A percentile compares a stretch with the other conserved stretches of the same genome.
These are phyloP conservation scores for Condylostylus longicornis DNA, from an alignment of 1,140 invertebrate genomes.

Conservation along the genomic window DNA sequence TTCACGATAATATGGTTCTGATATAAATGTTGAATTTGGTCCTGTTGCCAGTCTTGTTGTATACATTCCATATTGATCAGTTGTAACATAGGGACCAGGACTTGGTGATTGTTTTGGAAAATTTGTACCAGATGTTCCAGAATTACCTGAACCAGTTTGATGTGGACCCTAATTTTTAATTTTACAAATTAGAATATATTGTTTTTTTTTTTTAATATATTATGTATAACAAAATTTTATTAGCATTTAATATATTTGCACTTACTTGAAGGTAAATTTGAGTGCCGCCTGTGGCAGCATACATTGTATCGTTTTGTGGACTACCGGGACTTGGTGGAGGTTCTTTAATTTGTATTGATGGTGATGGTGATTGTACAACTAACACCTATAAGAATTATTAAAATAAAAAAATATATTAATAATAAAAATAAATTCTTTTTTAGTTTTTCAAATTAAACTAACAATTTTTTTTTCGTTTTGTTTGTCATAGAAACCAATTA, in stretches of 20 bases:
- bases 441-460: not conserved
- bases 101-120: slow-evolving; percentile 27
- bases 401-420: not conserved
- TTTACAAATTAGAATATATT: not conserved
- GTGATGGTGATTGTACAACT: slow-evolving; percentile 10
- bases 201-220: not conserved
- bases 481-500: slow-evolving; percentile 1
- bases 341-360: slow-evolving; percentile 16
- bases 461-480: slow-evolving; percentile 10
- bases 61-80: slow-evolving; percentile 31
- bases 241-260: slow-evolving; percentile 6
- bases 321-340: slow-evolving; percentile 23
- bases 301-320: slow-evolving; percentile 25
- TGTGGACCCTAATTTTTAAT: slow-evolving; percentile 11
- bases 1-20: slow-evolving; percentile 30
- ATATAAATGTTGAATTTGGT: slow-evolving; percentile 23
- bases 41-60: slow-evolving; percentile 16
- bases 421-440: not conserved
- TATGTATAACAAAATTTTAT: not conserved
- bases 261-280: slow-evolving; percentile 33
- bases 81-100: slow-evolving; percentile 27
- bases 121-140: slow-evolving; percentile 10
- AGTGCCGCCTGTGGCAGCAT: slow-evolving; percentile 30
- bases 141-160: slow-evolving; percentile 11
- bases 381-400: no score